Evolutionary conservation across 1,140 invertebrate genomes (phyloP), one percentile per base, ranked within the genome.

Genomic region (Adoxophyes honmai): DNA sequence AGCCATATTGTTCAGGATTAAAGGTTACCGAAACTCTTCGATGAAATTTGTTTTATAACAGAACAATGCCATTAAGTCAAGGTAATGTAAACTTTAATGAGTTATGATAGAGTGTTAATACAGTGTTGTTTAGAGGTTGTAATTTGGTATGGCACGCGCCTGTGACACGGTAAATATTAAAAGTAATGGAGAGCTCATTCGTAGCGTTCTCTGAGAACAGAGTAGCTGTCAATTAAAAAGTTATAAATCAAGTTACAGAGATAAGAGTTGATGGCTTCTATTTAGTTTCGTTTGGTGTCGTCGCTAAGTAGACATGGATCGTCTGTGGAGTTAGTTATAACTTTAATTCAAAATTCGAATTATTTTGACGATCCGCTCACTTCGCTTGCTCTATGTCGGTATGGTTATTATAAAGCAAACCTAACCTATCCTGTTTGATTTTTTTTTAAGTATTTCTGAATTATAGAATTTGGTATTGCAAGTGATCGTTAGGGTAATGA

Each of bases 161-260:
- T 16, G 21, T 48, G 42, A 48, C 42, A 48, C n/a, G 42, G 21
- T 44, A 44, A 44, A 48, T 6, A 28, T 28, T 21, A 44, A 42
- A 44, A 18, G 16, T 48, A 33, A 48, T 48, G 42, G n/a, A 48
- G 42, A 21, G 42, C 28, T 48, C 42, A 28, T 11, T 48, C 21
- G 6, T 3, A 28, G 21, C 6, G 21, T 28, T 28, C 28, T 48
- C 10, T 11, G 42, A 28, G 42, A 21, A 48, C 16, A 21, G 21
- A 21, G 18, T n/a, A 48, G 42, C 42, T 33, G 42, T 48, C 42
- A 48, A 48, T 48, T 48, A 48, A 48, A 5, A 48, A 48, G 21
- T 48, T 21, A 21, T 48, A 33, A 48, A 48, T 48, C 39, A 44
- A n/a, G 39, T 44, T 44, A 16, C 6, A 8, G 3, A 0, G 14